Percentiles rank a stretch among this genome's conserved stretches.
These are phyloP conservation scores for Clarias batrachus DNA, from an alignment of 2,113 vertebrate species.

Conservation along the genomic window DNA sequence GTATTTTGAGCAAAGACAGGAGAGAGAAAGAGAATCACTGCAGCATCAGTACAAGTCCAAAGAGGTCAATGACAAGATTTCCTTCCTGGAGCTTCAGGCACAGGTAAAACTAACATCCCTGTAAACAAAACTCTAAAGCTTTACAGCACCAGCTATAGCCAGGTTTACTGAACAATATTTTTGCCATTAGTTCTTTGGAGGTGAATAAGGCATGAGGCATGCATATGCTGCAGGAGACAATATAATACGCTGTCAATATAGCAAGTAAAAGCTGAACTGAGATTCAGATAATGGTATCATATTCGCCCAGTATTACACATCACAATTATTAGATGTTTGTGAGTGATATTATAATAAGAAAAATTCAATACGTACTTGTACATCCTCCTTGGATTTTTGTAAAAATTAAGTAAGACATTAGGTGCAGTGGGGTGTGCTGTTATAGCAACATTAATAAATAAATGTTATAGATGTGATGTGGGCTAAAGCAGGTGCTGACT, in stretches of 20 bases:
- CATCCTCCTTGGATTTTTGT: neutral
- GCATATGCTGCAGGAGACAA: neutral
- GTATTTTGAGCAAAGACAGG: conserved; percentile 69
- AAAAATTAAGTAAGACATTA: neutral
- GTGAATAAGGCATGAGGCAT: neutral
- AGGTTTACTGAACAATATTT: too few relatives aligned
- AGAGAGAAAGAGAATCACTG: conserved; percentile 50
- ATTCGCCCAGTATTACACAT: neutral
- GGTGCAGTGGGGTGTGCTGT: too few relatives aligned
- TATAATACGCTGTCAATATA: neutral
- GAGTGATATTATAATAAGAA: neutral
- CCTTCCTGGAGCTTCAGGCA: conserved; percentile 76
- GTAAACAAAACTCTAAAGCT: neutral
- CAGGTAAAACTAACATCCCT: conserved; percentile 61
- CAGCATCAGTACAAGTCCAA: conserved; percentile 57
- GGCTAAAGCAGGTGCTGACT: neutral
- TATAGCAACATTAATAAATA: neutral
- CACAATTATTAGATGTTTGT: neutral
- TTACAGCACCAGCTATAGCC: neutral
- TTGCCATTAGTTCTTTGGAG: neutral
- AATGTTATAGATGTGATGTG: neutral
- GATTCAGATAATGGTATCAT: neutral
- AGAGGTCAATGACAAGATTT: conserved; percentile 62
- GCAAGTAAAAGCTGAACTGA: neutral
- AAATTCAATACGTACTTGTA: neutral